Evolutionary conservation across 1,140 invertebrate genomes (phyloP), one percentile per base, ranked within the genome.

Genomic region (Sinonovacula constricta): DNA sequence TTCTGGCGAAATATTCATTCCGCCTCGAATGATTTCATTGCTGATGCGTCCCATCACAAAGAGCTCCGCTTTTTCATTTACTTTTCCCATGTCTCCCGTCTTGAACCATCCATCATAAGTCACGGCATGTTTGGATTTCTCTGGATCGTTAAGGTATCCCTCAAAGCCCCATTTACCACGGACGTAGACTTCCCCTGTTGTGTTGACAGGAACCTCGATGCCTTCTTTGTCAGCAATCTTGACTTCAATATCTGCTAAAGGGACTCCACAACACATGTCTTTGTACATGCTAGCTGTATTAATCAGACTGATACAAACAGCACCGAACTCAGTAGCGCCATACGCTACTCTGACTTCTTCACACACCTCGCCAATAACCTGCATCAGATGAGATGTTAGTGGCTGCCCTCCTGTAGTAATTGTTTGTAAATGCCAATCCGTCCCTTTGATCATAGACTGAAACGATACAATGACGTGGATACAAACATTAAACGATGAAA

Each of bases 81-180:
- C 62, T 24, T 57, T 45, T 0, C 87, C 91, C 31, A 92, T 79
- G 74, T 92, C 91, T 36, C 90, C 91, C 12, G 90, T 91, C 67
- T 89, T 88, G 24, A 90, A 81, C 89, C 88, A 92, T 0, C 91
- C 92, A 62, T 92, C 91, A 0, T 67, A 57, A 59, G 92, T 90
- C 7, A 92, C 49, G 2, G 80, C 82, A 62, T 89, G 85, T 33
- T 78, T 80, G 2, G 91, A 92, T 62, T 88, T 85, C 65, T 90
- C 90, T n/a, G 86, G 84, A 68, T 91, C 83, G 78, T 87, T 88
- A 75, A 86, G 97, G 90, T 99, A 99, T 0, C 95, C 95, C 69
- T 87, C 84, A 76, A 91, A 89, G 31, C 90, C 54, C n/a, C n/a
- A 69, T 0, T 31, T 14, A 30, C 26, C n/a, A 14, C 51, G 54